Evolutionary conservation across 2,888 invertebrate genomes (phyloP).

Genomic region (Drosophila neotestacea): DNA sequence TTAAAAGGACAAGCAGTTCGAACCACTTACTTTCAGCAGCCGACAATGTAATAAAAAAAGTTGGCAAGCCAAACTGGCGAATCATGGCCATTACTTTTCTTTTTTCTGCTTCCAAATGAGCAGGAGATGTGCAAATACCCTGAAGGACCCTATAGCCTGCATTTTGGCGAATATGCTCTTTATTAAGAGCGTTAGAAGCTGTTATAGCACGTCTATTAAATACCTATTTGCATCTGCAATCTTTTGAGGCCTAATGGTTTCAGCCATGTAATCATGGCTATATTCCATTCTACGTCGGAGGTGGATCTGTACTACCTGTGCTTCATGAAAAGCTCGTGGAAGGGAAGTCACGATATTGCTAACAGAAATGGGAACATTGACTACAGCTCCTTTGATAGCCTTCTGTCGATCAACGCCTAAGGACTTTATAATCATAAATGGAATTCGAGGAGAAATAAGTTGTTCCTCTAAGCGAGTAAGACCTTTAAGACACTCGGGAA

Average conservation of each 20-base stretch:
- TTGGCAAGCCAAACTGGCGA: conserved; percentile 2
- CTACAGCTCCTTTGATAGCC: no score
- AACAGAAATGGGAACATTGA: no score
- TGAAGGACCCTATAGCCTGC: conserved; percentile 6
- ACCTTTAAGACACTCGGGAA: no score
- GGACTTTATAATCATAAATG: not conserved
- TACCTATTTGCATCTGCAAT: no score
- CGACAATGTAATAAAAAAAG: conserved; percentile 10
- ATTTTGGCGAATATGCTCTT: not conserved
- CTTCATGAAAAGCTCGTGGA: no score
- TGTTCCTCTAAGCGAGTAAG: no score
- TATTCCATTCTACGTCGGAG: no score
- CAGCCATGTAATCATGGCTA: no score
- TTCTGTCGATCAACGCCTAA: no score
- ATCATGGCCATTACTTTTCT: conserved; percentile 19
- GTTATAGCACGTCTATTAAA: not conserved
- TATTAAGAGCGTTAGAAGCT: not conserved
- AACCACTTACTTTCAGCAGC: conserved; percentile 10
- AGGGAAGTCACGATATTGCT: no score
- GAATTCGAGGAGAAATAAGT: no score
- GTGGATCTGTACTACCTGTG: no score
- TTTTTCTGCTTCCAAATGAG: conserved; percentile 45
- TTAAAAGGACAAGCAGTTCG: not conserved
- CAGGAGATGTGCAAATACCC: conserved; percentile 38
- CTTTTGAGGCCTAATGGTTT: not conserved